A percentile compares a stretch with the other conserved stretches of the same genome.
Conservation (phyloP, 1,140 invertebrate species). For the Caenorhabditis inopinata region DNA sequence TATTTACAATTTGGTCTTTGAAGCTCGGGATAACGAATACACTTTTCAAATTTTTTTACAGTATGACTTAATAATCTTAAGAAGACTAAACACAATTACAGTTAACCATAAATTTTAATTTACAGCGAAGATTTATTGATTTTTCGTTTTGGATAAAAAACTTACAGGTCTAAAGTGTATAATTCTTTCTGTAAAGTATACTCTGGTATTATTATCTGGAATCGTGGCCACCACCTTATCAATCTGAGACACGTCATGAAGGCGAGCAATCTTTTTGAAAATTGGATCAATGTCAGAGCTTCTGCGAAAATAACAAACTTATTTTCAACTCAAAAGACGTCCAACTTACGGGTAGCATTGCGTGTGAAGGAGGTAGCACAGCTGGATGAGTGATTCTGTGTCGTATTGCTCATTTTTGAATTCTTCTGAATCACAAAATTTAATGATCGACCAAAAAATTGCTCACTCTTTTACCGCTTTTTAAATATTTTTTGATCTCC, state of each 20-base stretch:
- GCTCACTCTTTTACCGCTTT: constrained; percentile 10
- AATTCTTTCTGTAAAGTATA: background rate
- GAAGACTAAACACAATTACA: too few species aligned
- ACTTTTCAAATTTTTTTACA: too few species aligned
- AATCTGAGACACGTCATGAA: background rate
- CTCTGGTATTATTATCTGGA: background rate
- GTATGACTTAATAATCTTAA: too few species aligned
- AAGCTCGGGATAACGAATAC: too few species aligned
- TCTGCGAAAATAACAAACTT: background rate
- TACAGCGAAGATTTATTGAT: too few species aligned
- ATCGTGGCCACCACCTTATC: background rate
- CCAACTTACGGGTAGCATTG: background rate
- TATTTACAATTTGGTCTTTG: too few species aligned
- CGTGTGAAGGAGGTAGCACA: background rate
- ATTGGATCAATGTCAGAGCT: background rate
- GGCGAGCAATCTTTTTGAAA: constrained; percentile 11
- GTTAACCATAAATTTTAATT: too few species aligned
- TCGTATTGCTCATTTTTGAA: constrained; percentile 10
- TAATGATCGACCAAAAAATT: too few species aligned
- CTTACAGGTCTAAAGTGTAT: background rate
- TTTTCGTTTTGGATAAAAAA: too few species aligned
- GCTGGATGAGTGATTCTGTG: background rate
- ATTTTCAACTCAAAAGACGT: background rate
- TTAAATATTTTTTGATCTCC: constrained; percentile 10
- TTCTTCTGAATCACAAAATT: background rate